Evolutionary conservation across 2,888 invertebrate species (phyloP).

Genomic region (Priocnemis perturbator): DNA sequence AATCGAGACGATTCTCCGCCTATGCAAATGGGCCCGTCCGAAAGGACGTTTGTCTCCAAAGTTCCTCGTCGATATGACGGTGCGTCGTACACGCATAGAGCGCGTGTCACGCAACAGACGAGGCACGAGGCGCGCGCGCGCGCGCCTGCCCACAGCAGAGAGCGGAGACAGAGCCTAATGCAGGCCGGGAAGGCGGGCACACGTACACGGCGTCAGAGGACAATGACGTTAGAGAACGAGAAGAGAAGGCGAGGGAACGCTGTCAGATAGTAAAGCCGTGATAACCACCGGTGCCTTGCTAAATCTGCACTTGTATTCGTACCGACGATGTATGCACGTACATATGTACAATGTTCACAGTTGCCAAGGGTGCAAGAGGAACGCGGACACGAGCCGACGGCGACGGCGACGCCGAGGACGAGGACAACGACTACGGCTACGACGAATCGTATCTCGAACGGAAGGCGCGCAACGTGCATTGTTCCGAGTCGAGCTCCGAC

Average conservation of each 20-base stretch:
- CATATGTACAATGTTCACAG: background rate
- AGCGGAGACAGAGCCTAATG: no score
- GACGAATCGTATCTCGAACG: conserved; percentile 72
- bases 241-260: conserved; percentile 55
- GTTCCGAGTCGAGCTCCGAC: conserved; percentile 61
- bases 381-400: conserved; percentile 13
- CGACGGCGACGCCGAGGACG: background rate
- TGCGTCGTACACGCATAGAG: no score
- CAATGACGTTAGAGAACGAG: conserved; percentile 60
- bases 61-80: conserved; percentile 14
- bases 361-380: background rate
- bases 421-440: conserved; percentile 18
- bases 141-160: no score
- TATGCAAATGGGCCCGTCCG: conserved; percentile 8
- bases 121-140: no score
- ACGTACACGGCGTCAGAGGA: conserved; percentile 26
- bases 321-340: no score
- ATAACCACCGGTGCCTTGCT: conserved; percentile 40
- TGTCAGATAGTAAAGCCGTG: conserved; percentile 61
- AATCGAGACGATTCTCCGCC: conserved; percentile 6
- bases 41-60: conserved; percentile 30
- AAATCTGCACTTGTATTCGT: conserved; percentile 21
- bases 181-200: conserved; percentile 2
- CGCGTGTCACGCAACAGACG: no score
- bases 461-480: conserved; percentile 68